Percentiles rank a stretch among this genome's conserved stretches.
phyloP scores from a whole-genome alignment of 1,140 invertebrate genomes.

The Polypedilum vanderplanki region DNA sequence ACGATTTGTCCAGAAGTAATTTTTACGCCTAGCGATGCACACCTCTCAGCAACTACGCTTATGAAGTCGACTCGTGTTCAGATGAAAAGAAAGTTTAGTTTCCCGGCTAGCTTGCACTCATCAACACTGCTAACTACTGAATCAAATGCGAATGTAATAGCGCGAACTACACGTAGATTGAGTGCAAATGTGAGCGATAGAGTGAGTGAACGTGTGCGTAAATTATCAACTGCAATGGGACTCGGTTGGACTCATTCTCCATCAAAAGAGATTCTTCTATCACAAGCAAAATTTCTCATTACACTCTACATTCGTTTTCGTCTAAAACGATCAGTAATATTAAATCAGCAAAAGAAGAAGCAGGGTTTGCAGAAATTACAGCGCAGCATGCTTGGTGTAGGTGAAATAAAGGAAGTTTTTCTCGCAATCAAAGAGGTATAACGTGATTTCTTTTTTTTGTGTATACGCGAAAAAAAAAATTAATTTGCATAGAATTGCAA shows the following conservation, averaged over 20 bases:
- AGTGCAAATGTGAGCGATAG: conserved; percentile 61
- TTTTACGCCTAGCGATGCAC: conserved; percentile 8
- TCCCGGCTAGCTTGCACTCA: conserved; percentile 47
- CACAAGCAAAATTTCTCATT: conserved; percentile 55
- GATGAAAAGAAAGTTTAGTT: conserved; percentile 48
- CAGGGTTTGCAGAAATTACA: conserved; percentile 59
- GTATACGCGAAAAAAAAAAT: not conserved
- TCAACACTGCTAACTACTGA: conserved; percentile 38
- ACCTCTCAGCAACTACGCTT: not conserved
- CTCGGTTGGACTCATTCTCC: conserved; percentile 58
- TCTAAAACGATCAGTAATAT: conserved; percentile 56
- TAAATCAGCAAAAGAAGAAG: conserved; percentile 50
- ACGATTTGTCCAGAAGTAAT: conserved; percentile 8
- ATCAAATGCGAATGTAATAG: conserved; percentile 34
- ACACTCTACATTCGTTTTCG: conserved; percentile 58
- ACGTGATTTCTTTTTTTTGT: not conserved
- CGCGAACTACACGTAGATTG: conserved; percentile 48
- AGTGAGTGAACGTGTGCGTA: conserved; percentile 48
- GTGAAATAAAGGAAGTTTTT: conserved; percentile 52
- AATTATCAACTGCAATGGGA: conserved; percentile 62
- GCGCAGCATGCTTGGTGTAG: conserved; percentile 48
- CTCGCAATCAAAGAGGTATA: conserved; percentile 46
- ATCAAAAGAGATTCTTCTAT: conserved; percentile 49
- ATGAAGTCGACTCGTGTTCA: not conserved
- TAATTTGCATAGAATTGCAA: conserved; percentile 16